Evolutionary conservation across 2,888 invertebrate species (phyloP), one percentile per base, ranked within the genome.

Genomic region (Mechanitis messenoides): DNA sequence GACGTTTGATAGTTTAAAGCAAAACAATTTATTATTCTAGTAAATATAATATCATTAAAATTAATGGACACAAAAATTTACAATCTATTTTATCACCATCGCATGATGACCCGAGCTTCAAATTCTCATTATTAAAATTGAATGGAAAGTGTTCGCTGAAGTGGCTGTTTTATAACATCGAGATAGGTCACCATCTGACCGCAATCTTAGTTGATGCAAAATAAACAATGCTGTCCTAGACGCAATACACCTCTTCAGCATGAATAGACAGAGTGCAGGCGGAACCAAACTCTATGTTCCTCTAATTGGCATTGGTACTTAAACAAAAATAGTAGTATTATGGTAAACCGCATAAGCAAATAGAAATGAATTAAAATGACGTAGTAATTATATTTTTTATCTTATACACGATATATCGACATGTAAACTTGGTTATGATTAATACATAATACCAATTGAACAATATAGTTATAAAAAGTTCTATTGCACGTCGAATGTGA

Each of bases 101-200:
- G 20, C 28, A 20, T 20, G n/a, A 20, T 20, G 47, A 28, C 20
- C 20, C 20, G 20, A 47, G 20, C 47, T 47, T 47, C 47, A 7
- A n/a, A 20, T 47, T 47, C 28, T 50, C 50, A 50, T 50, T 50
- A 50, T 50, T 50, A 50, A 50, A 50, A 50, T 50, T 50, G 31
- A 50, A 50, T 50, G 31, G 11, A 50, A 50, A 31, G 50, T 50
- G 50, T 50, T 50, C 9, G 50, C 50, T 31, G 6, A 50, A 50
- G 31, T 50, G 50, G 31, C 9, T 50, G 50, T 50, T 50, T 50
- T 50, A 50, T 50, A 50, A 50, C 31, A n/a, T 31, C 50, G 50
- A 50, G 50, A 31, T 50, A 50, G 50, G 50, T 50, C 50, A 50
- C 31, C 50, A 11, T 50, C 50, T 50, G 50, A 50, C 50, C 50